phyloP scores from a whole-genome alignment of 92 coral and sea anemone species.

The Heliopora coerulea region DNA sequence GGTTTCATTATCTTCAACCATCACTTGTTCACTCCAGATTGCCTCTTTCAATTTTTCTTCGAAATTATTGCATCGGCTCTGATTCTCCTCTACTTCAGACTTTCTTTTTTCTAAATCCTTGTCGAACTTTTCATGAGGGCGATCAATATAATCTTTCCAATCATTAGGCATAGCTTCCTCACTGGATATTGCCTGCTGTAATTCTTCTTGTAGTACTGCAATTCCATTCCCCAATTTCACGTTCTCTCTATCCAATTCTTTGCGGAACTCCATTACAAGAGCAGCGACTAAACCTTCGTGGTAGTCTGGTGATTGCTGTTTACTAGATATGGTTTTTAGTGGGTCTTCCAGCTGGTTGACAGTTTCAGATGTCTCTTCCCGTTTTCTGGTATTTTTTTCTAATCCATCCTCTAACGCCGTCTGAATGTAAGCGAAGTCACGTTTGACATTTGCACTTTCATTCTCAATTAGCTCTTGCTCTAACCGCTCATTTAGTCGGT shows the following conservation, averaged over 20 bases:
- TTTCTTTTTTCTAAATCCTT: neutral
- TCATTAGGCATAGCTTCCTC: neutral
- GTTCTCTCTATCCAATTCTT: neutral
- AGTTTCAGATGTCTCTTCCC: no score
- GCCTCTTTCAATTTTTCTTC: neutral
- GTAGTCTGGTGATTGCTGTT: neutral
- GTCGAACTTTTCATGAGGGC: slow-evolving; percentile 1
- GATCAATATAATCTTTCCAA: neutral
- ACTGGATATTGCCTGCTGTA: neutral
- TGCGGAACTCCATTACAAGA: neutral
- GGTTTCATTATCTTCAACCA: neutral
- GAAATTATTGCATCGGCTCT: neutral
- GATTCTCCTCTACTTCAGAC: neutral
- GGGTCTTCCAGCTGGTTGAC: neutral
- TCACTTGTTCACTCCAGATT: neutral
- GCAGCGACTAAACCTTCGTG: neutral
- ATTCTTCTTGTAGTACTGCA: neutral
- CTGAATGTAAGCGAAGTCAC: neutral
- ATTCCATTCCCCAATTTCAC: neutral
- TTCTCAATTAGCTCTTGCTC: neutral
- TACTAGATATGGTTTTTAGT: neutral
- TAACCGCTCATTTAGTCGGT: neutral
- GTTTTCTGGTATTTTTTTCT: no score
- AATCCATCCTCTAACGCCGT: neutral
- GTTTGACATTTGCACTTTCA: neutral